Evolutionary conservation across 37 sponge, comb jelly and placozoan species (phyloP).

Genomic region (Bolinopsis microptera): DNA sequence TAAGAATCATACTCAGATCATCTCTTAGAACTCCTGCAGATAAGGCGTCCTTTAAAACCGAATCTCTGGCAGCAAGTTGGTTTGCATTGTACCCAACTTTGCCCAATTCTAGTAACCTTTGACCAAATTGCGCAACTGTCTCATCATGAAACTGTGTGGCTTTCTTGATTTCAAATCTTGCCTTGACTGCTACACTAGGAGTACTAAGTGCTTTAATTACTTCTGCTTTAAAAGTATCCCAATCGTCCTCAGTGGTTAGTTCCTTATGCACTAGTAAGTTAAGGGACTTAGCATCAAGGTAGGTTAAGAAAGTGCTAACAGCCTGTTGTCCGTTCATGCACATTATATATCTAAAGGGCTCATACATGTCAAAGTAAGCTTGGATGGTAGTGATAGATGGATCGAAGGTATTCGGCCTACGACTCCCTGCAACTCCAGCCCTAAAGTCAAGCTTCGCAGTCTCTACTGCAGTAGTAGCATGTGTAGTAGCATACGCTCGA

Average conservation of each 20-base stretch:
- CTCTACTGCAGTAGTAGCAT: not conserved
- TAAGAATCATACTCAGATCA: not conserved
- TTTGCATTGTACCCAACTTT: not conserved
- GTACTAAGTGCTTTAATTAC: slow-evolving; percentile 3
- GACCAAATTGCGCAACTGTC: not conserved
- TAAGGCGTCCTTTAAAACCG: slow-evolving; percentile 25
- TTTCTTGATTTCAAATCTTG: slow-evolving; percentile 23
- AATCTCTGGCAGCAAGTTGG: not conserved
- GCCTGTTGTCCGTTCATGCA: not conserved
- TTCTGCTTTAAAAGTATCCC: not conserved
- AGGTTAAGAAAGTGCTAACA: not conserved
- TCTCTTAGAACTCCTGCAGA: slow-evolving; percentile 12
- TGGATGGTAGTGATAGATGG: not conserved
- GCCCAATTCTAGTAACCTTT: not conserved
- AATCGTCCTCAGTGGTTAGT: not conserved
- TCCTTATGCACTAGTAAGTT: not conserved
- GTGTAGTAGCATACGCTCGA: too few relatives aligned
- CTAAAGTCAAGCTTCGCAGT: not conserved
- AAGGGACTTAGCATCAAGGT: not conserved
- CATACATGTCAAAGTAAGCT: not conserved
- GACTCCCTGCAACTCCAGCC: slow-evolving; percentile 15
- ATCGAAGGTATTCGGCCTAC: not conserved
- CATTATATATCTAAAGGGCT: not conserved
- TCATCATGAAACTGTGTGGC: not conserved
- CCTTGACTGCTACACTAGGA: not conserved